Base-by-base conservation (phyloP, 2,888 invertebrate species). In the Herminia tarsipennalis region DNA sequence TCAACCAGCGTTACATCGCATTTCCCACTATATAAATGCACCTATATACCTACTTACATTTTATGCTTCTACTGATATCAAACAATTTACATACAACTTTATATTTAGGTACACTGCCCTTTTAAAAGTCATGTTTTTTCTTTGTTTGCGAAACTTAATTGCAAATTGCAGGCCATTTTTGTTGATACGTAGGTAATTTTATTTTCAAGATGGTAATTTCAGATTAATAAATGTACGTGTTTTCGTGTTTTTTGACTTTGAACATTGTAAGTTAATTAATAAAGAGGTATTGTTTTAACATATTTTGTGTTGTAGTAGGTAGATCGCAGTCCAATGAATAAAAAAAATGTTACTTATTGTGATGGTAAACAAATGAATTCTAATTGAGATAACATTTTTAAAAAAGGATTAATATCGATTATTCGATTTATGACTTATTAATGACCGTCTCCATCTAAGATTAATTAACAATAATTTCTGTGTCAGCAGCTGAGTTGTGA, bases 11-110 rank as follows among this genome's bases (percentile, higher is more conserved):
- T 60, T 68, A 66, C 66, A 49, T 16, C 54, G 21, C 24, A 34
- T 37, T 24, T 45, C 50, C 55, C 58, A 59, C 52, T 54, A 18
- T n/a, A n/a, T n/a, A 18, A 3, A 18, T 4, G 20, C 5, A 18
- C 39, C 46, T 49, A 21, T 55, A 44, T 53, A 34, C 32, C 61
- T 66, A 59, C 13, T 5, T 66, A 63, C 57, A 64, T 73, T 78
- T 79, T 76, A 79, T 73, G 71, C 60, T 52, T 47, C 44, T 55
- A 62, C 66, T 77, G 71, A 73, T 76, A 76, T 74, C 68, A 68
- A 66, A 59, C 52, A 42, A 71, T 73, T 70, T 71, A 70, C 67
- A 70, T 69, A 61, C 61, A 48, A 63, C 60, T 51, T 64, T 62
- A 66, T 62, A 60, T 54, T 52, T 65, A 46, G 34, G 47, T 56